These are phyloP conservation scores for Zosterops lateralis DNA, from an alignment of 2,113 vertebrate species.

Conservation along the genomic window DNA sequence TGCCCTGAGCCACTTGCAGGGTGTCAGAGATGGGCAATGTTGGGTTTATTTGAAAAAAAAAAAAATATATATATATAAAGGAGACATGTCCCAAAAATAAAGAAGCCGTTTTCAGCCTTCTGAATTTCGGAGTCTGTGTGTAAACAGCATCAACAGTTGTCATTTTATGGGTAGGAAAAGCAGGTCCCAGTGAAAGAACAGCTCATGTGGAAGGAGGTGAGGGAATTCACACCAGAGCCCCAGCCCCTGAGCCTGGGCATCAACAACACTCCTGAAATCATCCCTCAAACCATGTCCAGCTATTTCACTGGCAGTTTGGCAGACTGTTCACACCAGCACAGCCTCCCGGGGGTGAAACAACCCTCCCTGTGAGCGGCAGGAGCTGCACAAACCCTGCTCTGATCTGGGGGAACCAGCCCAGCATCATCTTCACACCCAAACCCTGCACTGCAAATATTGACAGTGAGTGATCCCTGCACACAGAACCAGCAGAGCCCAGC, in stretches of 20 bases:
- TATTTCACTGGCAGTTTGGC: not conserved
- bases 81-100: no score
- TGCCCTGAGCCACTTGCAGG: rapidly evolving
- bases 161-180: not conserved
- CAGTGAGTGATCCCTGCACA: not conserved
- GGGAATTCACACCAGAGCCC: no score
- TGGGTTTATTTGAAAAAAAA: no score
- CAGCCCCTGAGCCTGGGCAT: not conserved
- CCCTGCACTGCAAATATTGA: not conserved
- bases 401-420: not conserved
- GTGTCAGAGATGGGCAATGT: not conserved
- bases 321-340: not conserved
- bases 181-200: not conserved
- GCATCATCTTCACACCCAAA: not conserved
- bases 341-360: not conserved
- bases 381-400: rapidly evolving
- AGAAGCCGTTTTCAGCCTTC: no score
- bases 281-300: not conserved
- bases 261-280: not conserved
- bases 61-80: no score
- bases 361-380: not conserved
- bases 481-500: not conserved
- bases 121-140: no score
- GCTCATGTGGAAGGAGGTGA: rapidly evolving
- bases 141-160: no score